Base-by-base conservation (phyloP, 2,888 invertebrate genomes). In the Empis stercorea region DNA sequence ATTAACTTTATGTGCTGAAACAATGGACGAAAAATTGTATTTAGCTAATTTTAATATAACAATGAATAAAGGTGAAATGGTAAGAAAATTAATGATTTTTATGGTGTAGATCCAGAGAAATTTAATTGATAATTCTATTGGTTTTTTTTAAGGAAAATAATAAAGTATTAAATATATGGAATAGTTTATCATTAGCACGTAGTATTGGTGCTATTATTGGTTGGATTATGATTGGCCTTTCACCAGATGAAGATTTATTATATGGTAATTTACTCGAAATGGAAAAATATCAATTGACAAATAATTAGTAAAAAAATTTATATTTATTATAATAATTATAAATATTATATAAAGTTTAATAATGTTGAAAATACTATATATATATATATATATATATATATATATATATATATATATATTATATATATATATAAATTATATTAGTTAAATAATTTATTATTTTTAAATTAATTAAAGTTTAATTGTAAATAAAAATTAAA, bases 201-300 rank as follows among this genome's bases (percentile, higher is more conserved):
- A 72, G 74, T 47, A 62, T 73, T 55, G 66, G 74, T 44, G 75
- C 75, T 30, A 71, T 75, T 49, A 61, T 70, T 32, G 74, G 74
- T 23, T 76, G 75, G 75, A 65, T 75, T 40, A 67, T 75, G 59
- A 68, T 76, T 37, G 74, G 75, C 2, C 57, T 75, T 50, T 70
- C 71, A 51, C 70, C 74, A 34, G 64, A 68, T 30, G 73, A 75
- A 55, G 75, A 73, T 56, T 61, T 71, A 55, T 66, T 76, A 11
- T 73, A 71, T 53, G 64, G 70, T 50, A 72, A 74, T 63, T 63
- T 76, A 50, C 51, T 66, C 45, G 67, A 69, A 53, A 59, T 70
- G 58, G 64, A 66, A 51, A 64, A 65, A 60, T 68, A 68, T 60
- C 65, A 68, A 60, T 59, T 68, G 62, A 64, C 65, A 64, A 66